Evolutionary conservation across 1,140 invertebrate genomes (phyloP).

Genomic region (Watersipora subatra): DNA sequence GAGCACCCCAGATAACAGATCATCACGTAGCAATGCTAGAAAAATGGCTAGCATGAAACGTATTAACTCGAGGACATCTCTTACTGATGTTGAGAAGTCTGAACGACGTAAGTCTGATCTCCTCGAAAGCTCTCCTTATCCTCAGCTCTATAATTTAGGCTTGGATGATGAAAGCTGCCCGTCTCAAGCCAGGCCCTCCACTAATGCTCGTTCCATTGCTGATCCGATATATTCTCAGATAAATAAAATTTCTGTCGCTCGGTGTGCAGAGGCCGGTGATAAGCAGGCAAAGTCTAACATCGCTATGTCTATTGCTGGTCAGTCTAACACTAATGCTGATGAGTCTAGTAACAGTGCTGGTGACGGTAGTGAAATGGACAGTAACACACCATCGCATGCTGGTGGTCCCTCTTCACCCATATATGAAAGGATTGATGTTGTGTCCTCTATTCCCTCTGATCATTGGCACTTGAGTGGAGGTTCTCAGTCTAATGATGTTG

Average conservation of each 20-base stretch:
- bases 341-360: background rate
- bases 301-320: background rate
- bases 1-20: background rate
- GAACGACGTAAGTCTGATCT: constrained; percentile 3
- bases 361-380: background rate
- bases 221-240: background rate
- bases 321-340: background rate
- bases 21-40: background rate
- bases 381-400: background rate
- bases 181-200: background rate
- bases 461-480: constrained; percentile 15
- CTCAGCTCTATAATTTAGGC: background rate
- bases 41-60: background rate
- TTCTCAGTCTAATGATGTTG: too few relatives aligned
- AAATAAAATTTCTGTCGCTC: background rate
- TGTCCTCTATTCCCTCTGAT: constrained; percentile 10
- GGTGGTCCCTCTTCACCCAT: background rate
- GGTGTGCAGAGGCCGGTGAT: background rate
- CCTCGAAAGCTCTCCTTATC: background rate
- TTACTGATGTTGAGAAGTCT: background rate
- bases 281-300: background rate
- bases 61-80: background rate
- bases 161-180: background rate
- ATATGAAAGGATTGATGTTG: background rate
- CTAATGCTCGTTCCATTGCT: background rate